These are phyloP conservation scores for Lepus americanus DNA, from an alignment of 2,113 vertebrate species.

Conservation along the genomic window DNA sequence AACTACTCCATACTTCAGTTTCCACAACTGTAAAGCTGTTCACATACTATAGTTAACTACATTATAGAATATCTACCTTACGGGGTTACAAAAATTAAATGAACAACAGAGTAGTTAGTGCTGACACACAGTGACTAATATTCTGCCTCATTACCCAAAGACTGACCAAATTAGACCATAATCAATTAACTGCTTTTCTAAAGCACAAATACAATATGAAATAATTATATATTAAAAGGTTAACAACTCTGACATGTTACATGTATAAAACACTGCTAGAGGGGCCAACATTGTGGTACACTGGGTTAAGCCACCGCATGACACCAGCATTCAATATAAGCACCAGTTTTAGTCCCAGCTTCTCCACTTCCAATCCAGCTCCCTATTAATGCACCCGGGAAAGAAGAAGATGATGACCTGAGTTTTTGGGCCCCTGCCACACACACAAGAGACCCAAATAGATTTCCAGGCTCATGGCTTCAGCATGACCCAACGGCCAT, in stretches of 20 bases:
- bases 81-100: constrained; percentile 19
- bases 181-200: constrained; percentile 31
- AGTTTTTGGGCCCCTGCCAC: too few relatives aligned
- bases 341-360: too few relatives aligned
- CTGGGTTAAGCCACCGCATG: too few relatives aligned
- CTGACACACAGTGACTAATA: neutral
- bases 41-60: neutral
- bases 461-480: too few relatives aligned
- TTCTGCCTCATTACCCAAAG: neutral
- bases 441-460: too few relatives aligned
- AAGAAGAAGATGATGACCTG: too few relatives aligned
- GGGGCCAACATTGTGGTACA: too few relatives aligned
- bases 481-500: too few relatives aligned
- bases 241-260: neutral
- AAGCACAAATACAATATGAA: constrained; percentile 12
- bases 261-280: neutral
- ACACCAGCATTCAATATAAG: too few relatives aligned
- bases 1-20: neutral
- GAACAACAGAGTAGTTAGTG: neutral
- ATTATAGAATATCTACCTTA: constrained; percentile 27
- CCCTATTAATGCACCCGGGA: too few relatives aligned
- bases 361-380: too few relatives aligned
- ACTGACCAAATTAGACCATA: neutral
- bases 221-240: neutral
- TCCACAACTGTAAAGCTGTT: neutral